Base-by-base conservation (phyloP, 2,113 vertebrate genomes). In the Solenodon paradoxus region DNA sequence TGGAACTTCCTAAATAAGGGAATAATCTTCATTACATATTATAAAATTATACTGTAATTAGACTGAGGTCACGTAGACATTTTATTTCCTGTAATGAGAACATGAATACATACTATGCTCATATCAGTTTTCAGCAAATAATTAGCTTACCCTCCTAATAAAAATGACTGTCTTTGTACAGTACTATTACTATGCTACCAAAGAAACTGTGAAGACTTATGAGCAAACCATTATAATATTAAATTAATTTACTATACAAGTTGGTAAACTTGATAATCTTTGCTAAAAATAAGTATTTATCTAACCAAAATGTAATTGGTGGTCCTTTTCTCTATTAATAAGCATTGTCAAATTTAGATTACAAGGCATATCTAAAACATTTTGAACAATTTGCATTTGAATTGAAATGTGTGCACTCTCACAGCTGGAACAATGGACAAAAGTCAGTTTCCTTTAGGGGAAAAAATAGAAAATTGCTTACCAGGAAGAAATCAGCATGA, bases 381-480 rank as follows among this genome's bases (percentile, higher is more conserved):
- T 83, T 69, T 63, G 38, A 79, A 74, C 12, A 64, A 66, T 95
- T 92, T 90, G 28, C 38, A 69, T 88, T 82, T 96, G 61, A 93
- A 64, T 66, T 89, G 86, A 87, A 83, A 79, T 85, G 40, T 64
- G 1, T 74, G 17, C 64, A 61, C 16, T 59, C 12, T 66, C 42
- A 74, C 78, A 64, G 45, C 82, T 94, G 82, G 63, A 86, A 82
- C 35, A 83, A 75, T 61, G 40, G 26, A 63, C 57, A 57, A 85
- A 95, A 89, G 40, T 88, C 28, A 68, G 57, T 82, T 82, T 85
- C 24, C 92, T 82, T 11, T n/a, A 71, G 47, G 42, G 1, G 38
- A 74, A 95, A 63, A 75, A 66, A 66, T 12, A 92, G 80, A 66
- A 90, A 94, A 59, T 92, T 57, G 45, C 69, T 94, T 87, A 71